These are phyloP conservation scores for Sipha flava DNA, from an alignment of 1,140 invertebrate genomes.

Conservation along the genomic window DNA sequence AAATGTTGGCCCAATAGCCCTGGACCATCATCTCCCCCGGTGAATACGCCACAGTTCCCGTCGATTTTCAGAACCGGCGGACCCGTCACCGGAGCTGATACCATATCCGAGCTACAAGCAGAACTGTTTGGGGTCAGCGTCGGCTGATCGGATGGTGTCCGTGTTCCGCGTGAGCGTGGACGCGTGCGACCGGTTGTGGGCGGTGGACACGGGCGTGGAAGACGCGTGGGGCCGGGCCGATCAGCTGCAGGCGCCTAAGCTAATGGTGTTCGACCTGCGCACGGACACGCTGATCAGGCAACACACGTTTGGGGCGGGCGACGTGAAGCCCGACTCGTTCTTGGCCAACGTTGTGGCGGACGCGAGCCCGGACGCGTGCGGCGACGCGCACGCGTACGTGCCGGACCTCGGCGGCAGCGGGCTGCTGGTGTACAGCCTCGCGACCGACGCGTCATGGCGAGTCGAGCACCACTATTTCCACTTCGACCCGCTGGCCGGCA, in stretches of 20 bases:
- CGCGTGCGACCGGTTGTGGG: constrained; percentile 64
- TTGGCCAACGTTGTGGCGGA: constrained; percentile 69
- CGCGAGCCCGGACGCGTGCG: constrained; percentile 55
- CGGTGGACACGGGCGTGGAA: constrained; percentile 61
- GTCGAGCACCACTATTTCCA: constrained; percentile 71
- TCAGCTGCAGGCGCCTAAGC: constrained; percentile 49
- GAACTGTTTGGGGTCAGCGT: constrained; percentile 46
- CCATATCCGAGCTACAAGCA: constrained; percentile 68
- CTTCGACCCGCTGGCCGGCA: constrained; percentile 63
- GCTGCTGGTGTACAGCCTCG: constrained; percentile 63
- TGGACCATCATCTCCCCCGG: too few species aligned
- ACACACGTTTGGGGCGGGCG: constrained; percentile 52
- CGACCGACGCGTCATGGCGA: constrained; percentile 63
- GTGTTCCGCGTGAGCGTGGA: constrained; percentile 64
- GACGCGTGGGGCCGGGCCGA: constrained; percentile 54
- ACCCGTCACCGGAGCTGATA: constrained; percentile 53
- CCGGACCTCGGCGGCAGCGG: constrained; percentile 65
- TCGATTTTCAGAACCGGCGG: constrained; percentile 32
- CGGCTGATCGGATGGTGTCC: constrained; percentile 58
- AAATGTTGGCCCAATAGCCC: too few species aligned
- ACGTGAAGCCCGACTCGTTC: constrained; percentile 59
- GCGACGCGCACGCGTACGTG: constrained; percentile 63
- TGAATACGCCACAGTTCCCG: too few species aligned
- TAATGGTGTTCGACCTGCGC: constrained; percentile 62
- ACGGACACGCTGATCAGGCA: constrained; percentile 59